A percentile compares a stretch with the other conserved stretches of the same genome.
Evolutionary conservation across 2,113 vertebrate genomes (phyloP).

Genomic region (Plectropomus leopardus): DNA sequence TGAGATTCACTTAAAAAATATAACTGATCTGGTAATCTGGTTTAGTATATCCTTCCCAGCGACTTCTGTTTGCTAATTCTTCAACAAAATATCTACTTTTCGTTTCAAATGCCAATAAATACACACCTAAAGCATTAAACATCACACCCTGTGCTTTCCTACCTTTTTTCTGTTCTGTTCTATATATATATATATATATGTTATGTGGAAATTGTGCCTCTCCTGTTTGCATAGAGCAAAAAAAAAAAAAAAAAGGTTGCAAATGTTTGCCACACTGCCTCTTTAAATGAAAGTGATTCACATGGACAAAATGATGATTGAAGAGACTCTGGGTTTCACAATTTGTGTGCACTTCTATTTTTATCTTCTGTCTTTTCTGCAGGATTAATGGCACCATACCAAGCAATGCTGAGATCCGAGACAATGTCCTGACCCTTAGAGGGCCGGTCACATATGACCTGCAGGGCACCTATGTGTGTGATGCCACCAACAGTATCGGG

Average conservation of each 20-base stretch:
- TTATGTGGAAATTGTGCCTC: background rate
- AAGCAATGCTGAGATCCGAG: conserved; percentile 89
- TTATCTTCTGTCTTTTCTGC: conserved; percentile 19
- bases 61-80: background rate
- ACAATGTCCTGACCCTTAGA: conserved; percentile 92
- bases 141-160: background rate
- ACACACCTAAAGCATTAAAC: background rate
- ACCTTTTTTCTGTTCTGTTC: background rate
- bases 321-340: background rate
- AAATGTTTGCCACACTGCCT: background rate
- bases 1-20: background rate
- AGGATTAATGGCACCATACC: conserved; percentile 95
- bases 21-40: background rate
- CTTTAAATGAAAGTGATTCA: background rate
- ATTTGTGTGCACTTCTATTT: background rate
- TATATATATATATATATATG: too few relatives aligned
- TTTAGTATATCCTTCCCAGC: background rate
- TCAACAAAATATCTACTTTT: background rate
- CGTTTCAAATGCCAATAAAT: background rate
- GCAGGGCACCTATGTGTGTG: conserved; percentile 93
- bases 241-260: background rate
- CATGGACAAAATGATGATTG: background rate
- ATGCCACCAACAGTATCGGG: conserved; percentile 95
- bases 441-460: conserved; percentile 91
- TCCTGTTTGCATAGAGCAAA: background rate